A percentile compares a stretch with the other conserved stretches of the same genome.
Conservation (phyloP, 2,888 invertebrate species). For the Salticus scenicus region DNA sequence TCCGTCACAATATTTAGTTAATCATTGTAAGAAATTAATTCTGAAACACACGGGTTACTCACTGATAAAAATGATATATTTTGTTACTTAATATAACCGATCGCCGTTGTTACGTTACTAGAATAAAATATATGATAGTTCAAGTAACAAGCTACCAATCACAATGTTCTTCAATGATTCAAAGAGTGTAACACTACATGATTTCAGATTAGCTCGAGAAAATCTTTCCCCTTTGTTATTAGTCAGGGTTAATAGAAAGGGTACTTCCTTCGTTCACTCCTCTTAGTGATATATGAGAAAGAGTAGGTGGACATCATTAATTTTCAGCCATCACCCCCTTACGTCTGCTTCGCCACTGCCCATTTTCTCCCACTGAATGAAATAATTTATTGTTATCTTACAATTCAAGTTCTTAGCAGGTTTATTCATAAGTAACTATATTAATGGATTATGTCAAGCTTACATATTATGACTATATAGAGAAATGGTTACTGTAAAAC, state of each 20-base stretch:
- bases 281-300: slow-evolving; percentile 49
- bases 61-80: too few relatives aligned
- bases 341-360: slow-evolving; percentile 17
- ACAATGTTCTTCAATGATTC: slow-evolving; percentile 48
- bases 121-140: slow-evolving; percentile 11
- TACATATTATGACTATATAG: too few relatives aligned
- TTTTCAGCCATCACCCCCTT: slow-evolving; percentile 24
- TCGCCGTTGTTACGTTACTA: not conserved
- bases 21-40: not conserved
- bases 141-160: slow-evolving; percentile 24
- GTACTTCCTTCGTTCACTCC: slow-evolving; percentile 53
- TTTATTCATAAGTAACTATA: too few relatives aligned
- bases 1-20: not conserved
- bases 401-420: slow-evolving; percentile 35
- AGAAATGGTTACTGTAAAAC: too few relatives aligned
- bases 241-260: slow-evolving; percentile 62
- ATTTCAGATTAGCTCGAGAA: slow-evolving; percentile 1
- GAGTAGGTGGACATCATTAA: slow-evolving; percentile 60
- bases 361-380: slow-evolving; percentile 38
- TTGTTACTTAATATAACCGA: too few relatives aligned
- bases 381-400: slow-evolving; percentile 54
- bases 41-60: not conserved
- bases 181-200: not conserved
- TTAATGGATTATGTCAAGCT: too few relatives aligned
- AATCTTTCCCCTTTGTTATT: slow-evolving; percentile 43